Evolutionary conservation across 2,797 vertebrate species (phyloP).

Genomic region (Perodicticus potto): DNA sequence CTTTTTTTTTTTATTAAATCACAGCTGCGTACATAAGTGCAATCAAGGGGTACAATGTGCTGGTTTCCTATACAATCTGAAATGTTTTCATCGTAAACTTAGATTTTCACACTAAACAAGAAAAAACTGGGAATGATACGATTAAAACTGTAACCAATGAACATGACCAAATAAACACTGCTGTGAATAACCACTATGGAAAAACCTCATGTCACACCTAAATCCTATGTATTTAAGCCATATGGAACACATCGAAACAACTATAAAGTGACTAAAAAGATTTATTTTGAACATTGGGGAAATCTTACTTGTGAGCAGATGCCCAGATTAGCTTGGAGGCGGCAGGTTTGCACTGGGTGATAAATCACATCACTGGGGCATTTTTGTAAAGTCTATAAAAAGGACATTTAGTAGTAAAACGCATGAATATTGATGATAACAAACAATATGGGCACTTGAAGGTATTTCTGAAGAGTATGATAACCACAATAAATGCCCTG

Average conservation of each 20-base stretch:
- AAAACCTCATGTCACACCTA: constrained; percentile 67
- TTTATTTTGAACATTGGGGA: constrained; percentile 70
- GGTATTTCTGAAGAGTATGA: neutral
- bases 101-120: constrained; percentile 48
- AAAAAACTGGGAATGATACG: constrained; percentile 16
- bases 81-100: no score
- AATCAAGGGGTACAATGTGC: no score
- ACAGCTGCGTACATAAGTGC: no score
- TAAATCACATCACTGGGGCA: constrained; percentile 64
- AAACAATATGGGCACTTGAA: constrained; percentile 34
- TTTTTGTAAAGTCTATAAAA: constrained; percentile 69
- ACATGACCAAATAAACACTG: constrained; percentile 26
- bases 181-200: constrained; percentile 65
- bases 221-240: constrained; percentile 69
- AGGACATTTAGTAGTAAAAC: constrained; percentile 65
- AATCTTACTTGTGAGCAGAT: constrained; percentile 70
- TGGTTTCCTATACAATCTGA: no score
- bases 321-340: constrained; percentile 65
- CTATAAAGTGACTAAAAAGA: constrained; percentile 68
- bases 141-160: constrained; percentile 59
- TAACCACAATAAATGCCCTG: neutral
- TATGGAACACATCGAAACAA: constrained; percentile 68
- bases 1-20: no score
- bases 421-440: constrained; percentile 63
- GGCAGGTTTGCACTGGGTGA: constrained; percentile 74